Evolutionary conservation across 2,888 invertebrate species (phyloP), one percentile per base, ranked within the genome.

Genomic region (Drosophila basisetae): DNA sequence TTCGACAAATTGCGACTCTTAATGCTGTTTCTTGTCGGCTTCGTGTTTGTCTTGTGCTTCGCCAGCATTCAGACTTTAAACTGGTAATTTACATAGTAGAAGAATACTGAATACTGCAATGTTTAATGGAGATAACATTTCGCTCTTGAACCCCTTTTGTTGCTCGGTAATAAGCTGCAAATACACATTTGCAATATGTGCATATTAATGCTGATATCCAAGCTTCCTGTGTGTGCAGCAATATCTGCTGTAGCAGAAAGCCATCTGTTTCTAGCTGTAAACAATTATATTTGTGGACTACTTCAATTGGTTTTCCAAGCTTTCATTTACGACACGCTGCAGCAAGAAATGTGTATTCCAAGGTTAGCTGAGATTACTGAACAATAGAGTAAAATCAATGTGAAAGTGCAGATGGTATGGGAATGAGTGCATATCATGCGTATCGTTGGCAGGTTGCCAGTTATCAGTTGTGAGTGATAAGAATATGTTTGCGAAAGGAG

Each of bases 21-120:
- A 62, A 88, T 92, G 92, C 70, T 77, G 35, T 63, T 86, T 64
- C 25, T 87, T 54, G 68, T 85, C 54, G 82, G 75, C 30, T 37
- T 87, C 58, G 55, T 85, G 78, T 58, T 80, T 28, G 49, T 81
- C 43, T 43, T 85, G 56, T 71, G 89, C 63, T 56, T 89, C n/a
- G 68, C 67, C 18, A 87, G 71, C 69, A 64, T 80, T 18, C 85
- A 88, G 72, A 64, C 75, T 28, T 68, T 90, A 25, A 68, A 81
- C 66, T 74, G 82, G 78, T 81, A 69, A 73, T 47, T 68, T 5
- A 18, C 13, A 53, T 35, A 50, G 33, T 47, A 50, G 41, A 13
- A 18, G 3, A 41, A 25, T 11, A 31, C 25, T 25, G 5, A 25
- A n/a, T 13, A 18, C 18, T 18, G 1, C 13, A 39, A 18, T 54